Conservation (phyloP, 2,797 vertebrate genomes). For the Mormyrops boulengeri region DNA sequence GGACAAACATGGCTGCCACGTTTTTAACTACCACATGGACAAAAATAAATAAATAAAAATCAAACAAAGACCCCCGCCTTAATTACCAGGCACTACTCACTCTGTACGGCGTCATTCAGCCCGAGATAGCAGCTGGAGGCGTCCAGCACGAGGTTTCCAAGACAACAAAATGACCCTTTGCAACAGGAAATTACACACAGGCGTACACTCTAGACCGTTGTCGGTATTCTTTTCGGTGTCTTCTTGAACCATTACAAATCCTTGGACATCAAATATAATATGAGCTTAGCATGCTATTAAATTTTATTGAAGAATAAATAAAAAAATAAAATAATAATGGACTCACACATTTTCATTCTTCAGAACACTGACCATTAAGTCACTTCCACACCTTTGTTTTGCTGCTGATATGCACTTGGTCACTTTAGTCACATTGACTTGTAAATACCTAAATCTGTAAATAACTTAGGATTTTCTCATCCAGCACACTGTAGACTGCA, state of each 20-base stretch:
- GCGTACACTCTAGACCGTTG: background rate
- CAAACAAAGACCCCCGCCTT: conserved; percentile 34
- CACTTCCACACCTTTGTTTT: too few relatives aligned
- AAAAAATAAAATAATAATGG: background rate
- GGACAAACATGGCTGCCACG: conserved; percentile 29
- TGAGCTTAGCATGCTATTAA: background rate
- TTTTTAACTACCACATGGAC: conserved; percentile 30
- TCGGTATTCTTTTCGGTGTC: background rate
- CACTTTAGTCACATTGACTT: too few relatives aligned
- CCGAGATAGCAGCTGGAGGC: conserved; percentile 46
- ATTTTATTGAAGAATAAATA: background rate
- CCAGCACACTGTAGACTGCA: too few relatives aligned
- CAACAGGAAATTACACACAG: conserved; percentile 28
- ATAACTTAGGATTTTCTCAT: too few relatives aligned
- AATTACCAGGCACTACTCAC: background rate
- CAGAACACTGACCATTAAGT: too few relatives aligned
- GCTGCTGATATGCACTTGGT: too few relatives aligned
- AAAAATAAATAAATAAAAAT: conserved; percentile 22
- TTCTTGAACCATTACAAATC: background rate
- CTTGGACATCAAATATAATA: background rate
- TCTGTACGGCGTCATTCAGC: conserved; percentile 39
- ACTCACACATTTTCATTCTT: background rate
- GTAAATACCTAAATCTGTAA: too few relatives aligned
- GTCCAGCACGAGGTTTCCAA: conserved; percentile 47
- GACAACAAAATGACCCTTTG: conserved; percentile 42